Evolutionary conservation across 2,888 invertebrate species (phyloP), one percentile per base, ranked within the genome.

Genomic region (Graphium colonna): DNA sequence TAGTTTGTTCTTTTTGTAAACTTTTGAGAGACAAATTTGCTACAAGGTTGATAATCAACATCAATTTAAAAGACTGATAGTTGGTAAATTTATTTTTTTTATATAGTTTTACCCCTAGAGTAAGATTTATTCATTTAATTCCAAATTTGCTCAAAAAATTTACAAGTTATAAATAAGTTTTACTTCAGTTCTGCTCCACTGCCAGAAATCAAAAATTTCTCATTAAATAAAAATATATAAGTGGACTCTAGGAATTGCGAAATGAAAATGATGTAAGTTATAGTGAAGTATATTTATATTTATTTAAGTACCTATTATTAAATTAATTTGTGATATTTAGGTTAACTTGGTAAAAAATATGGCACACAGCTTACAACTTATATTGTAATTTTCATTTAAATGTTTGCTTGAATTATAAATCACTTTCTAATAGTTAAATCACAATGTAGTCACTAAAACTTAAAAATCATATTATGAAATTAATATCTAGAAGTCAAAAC

Each of bases 51-150:
- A 84, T 79, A 86, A 82, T 79, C 82, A 86, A 87, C 89, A 90
- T 90, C 90, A 89, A 90, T 90, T 88, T 86, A 87, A 86, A 90
- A 90, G 90, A 90, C 90, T 90, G 90, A 90, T 90, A 90, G 90
- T 83, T 86, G 85, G 80, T 88, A 90, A 86, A 73, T 75, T 79
- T 80, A 69, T 76, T 81, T 86, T 85, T 86, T 80, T 83, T 81
- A 83, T 86, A 87, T 87, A 83, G 77, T 89, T 89, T 88, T 88
- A 88, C 80, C 88, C 88, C 80, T 89, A 89, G 88, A 73, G 68
- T 88, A 88, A 89, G 87, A 71, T 76, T 75, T 68, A 75, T 86
- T 85, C 63, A 68, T 83, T 87, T 82, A 74, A 79, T 77, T 82
- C 87, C 84, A 85, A 79, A 82, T 82, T 87, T 89, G 89, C 89